Evolutionary conservation across 1,140 invertebrate genomes (phyloP).

Genomic region (Melipona quadrifasciata): DNA sequence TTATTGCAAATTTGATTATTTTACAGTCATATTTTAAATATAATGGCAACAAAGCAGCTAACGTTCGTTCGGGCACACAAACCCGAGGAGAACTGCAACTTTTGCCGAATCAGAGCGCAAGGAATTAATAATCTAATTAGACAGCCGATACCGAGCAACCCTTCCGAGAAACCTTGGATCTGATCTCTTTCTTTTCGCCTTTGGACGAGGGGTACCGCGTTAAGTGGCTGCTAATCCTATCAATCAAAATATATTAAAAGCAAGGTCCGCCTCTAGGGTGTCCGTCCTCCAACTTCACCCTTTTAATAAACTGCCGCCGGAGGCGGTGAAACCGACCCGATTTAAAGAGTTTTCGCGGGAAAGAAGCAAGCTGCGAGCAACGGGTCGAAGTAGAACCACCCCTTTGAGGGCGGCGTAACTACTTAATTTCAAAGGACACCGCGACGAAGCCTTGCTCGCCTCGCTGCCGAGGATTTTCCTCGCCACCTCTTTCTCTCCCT

Average conservation of each 20-base stretch:
- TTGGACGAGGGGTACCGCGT: conserved; percentile 27
- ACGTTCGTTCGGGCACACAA: too few species aligned
- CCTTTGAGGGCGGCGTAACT: conserved; percentile 73
- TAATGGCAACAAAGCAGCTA: too few species aligned
- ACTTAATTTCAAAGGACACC: conserved; percentile 76
- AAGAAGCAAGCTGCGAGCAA: conserved; percentile 58
- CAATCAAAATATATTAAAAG: conserved; percentile 80
- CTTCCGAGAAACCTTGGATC: neutral
- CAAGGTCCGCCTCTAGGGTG: conserved; percentile 47
- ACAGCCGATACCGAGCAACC: neutral
- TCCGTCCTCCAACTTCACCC: conserved; percentile 68
- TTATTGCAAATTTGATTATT: neutral
- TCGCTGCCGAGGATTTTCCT: conserved; percentile 50
- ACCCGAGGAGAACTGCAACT: neutral
- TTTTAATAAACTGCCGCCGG: conserved; percentile 77
- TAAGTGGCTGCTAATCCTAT: conserved; percentile 74
- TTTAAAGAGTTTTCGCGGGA: conserved; percentile 75
- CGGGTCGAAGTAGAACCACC: conserved; percentile 48
- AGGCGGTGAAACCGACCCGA: conserved; percentile 53
- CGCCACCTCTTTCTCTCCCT: conserved; percentile 48
- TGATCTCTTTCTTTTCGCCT: neutral
- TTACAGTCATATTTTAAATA: too few species aligned
- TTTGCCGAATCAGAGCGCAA: neutral
- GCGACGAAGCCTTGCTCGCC: conserved; percentile 52
- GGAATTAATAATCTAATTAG: conserved; percentile 13